A percentile compares a stretch with the other conserved stretches of the same genome.
These are phyloP conservation scores for Ammospiza maritima DNA, from an alignment of 2,797 vertebrate genomes.

Conservation along the genomic window DNA sequence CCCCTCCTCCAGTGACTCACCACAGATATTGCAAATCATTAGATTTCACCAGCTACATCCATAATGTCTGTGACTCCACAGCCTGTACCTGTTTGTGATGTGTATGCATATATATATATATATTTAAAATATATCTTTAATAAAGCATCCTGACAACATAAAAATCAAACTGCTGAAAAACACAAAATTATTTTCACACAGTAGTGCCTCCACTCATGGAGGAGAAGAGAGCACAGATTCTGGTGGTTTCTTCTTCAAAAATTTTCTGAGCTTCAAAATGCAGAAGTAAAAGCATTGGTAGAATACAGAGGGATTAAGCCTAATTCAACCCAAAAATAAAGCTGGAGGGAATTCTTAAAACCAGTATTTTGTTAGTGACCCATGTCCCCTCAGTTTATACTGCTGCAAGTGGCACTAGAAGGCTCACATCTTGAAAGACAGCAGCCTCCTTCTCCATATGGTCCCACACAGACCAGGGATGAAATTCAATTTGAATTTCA, in stretches of 20 bases:
- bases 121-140: neutral
- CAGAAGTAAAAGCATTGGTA: neutral
- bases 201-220: neutral
- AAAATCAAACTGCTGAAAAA: neutral
- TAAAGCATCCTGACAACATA: neutral
- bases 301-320: neutral
- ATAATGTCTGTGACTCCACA: fast-evolving
- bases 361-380: neutral
- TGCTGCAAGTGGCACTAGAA: neutral
- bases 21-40: neutral
- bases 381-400: neutral
- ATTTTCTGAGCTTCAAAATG: neutral
- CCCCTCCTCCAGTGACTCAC: neutral
- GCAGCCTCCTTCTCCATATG: neutral
- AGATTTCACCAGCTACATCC: neutral
- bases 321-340: neutral
- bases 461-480: neutral
- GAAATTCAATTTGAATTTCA: neutral
- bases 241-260: neutral
- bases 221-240: neutral
- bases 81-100: neutral
- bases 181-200: neutral
- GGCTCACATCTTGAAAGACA: neutral
- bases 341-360: neutral
- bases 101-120: neutral